Evolutionary conservation across 1,140 invertebrate genomes (phyloP), one percentile per base, ranked within the genome.

Genomic region (Diorhabda sublineata): DNA sequence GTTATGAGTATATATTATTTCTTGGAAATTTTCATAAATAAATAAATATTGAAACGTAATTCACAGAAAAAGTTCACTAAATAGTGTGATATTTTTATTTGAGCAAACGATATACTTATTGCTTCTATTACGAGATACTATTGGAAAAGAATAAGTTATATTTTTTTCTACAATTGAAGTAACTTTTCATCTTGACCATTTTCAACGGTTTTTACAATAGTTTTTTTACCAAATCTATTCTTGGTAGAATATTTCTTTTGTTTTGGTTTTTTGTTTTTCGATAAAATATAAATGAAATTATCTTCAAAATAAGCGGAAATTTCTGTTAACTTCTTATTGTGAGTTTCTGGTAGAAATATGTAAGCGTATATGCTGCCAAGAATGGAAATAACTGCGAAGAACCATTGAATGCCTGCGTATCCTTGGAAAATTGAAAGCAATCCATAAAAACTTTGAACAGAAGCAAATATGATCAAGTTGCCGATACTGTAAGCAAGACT

Each of bases 261-360:
- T 2, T 52, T 52, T n/a, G 47, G 58, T 52, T 70, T 42, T 44
- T 67, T 67, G 44, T 73, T 64, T n/a, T 63, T 61, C 4, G 78
- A 70, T 64, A 75, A 81, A 5, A 82, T 69, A 70, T 78, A 83
- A 7, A 82, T 71, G 7, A 69, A 76, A 3, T 71, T 84, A 58
- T 82, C 77, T 1, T 82, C 73, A 71, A 87, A 88, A 71, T 88
- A 87, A 9, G 85, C 81, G 69, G 88, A 84, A 68, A 92, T 91
- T 75, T 92, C 89, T 3, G 85, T 85, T 2, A 91, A 79, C 66
- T 86, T 87, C 75, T 87, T 90, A 6, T 84, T 85, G 76, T 91
- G 89, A 0, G 91, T 92, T 80, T 92, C 91, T 0, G 90, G 90
- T 6, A 92, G 80, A 73, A 88, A 82, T 8, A 90, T 74, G 68